A percentile compares a stretch with the other conserved stretches of the same genome.
These are phyloP conservation scores for Chionodraco myersi DNA, from an alignment of 2,113 vertebrate species.

Conservation along the genomic window DNA sequence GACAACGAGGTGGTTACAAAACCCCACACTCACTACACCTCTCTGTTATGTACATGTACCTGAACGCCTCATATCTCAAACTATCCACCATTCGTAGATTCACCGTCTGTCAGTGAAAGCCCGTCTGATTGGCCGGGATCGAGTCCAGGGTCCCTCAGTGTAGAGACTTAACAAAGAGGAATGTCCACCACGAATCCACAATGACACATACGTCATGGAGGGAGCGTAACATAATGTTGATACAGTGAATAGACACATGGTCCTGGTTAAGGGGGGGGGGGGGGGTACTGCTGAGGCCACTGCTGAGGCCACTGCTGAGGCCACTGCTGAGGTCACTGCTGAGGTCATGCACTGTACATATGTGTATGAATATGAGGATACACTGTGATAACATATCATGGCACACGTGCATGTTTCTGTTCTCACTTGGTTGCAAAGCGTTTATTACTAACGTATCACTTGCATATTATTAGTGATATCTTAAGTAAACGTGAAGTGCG, in stretches of 20 bases:
- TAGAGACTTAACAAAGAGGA: constrained; percentile 34
- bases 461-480: neutral
- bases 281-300: neutral
- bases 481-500: neutral
- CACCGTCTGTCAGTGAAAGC: constrained; percentile 18
- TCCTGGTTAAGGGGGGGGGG: constrained; percentile 25
- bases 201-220: neutral
- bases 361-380: neutral
- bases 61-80: neutral
- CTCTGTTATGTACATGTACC: neutral
- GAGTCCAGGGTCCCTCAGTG: constrained; percentile 20
- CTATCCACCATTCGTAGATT: neutral
- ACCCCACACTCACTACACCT: neutral
- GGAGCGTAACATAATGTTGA: constrained; percentile 24
- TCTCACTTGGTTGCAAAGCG: neutral
- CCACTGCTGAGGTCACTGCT: neutral
- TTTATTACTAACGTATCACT: neutral
- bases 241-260: constrained; percentile 45
- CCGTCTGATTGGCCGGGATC: constrained; percentile 26
- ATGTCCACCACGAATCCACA: constrained; percentile 41
- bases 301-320: neutral
- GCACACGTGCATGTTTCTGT: neutral
- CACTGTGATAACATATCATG: neutral
- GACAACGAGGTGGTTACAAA: neutral
- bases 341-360: neutral